phyloP scores from a whole-genome alignment of 1,140 invertebrate species.

The Trinorchestia longiramus region DNA sequence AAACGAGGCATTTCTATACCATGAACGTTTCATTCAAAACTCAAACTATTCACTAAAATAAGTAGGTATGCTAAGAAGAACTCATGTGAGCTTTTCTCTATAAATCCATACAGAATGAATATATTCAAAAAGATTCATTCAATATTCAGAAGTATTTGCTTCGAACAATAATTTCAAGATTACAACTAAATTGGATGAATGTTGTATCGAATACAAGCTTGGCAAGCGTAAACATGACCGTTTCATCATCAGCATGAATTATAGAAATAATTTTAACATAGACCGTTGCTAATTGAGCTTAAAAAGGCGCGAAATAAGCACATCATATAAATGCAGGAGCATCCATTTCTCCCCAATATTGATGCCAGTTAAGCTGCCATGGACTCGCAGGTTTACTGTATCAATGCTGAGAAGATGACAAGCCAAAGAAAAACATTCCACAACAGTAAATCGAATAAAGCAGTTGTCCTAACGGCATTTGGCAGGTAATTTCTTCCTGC shows the following conservation, averaged over 20 bases:
- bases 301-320: neutral
- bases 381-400: neutral
- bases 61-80: no score
- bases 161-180: no score
- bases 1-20: no score
- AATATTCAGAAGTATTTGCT: no score
- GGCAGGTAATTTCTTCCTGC: neutral
- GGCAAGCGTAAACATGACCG: neutral
- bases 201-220: neutral
- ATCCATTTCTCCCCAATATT: no score
- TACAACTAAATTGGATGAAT: neutral
- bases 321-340: neutral
- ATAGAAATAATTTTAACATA: neutral
- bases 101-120: no score
- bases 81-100: no score
- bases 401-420: neutral
- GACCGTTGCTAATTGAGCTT: neutral
- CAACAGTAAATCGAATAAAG: neutral
- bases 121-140: no score
- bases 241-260: neutral
- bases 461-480: neutral
- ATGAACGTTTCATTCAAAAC: no score
- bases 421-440: neutral
- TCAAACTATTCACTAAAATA: no score
- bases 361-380: no score